phyloP scores from a whole-genome alignment of 2,888 invertebrate genomes.

The Microchrysa polita region DNA sequence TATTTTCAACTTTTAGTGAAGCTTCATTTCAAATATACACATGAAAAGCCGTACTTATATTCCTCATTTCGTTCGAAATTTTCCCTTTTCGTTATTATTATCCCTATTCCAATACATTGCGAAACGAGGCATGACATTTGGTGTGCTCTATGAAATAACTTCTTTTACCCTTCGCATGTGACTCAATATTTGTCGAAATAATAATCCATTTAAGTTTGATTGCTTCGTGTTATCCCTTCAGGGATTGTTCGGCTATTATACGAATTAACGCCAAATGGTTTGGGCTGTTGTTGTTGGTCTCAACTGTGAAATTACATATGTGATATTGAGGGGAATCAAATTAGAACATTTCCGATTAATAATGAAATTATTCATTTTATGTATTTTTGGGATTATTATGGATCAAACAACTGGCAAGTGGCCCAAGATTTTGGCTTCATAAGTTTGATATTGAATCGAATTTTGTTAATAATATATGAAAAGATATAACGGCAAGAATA shows the following conservation, averaged over 20 bases:
- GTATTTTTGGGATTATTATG: constrained; percentile 42
- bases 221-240: constrained; percentile 51
- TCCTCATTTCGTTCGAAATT: background rate
- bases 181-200: constrained; percentile 50
- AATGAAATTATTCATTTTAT: constrained; percentile 44
- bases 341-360: constrained; percentile 39
- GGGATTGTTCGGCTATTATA: constrained; percentile 49
- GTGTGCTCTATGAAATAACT: background rate
- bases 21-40: background rate
- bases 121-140: background rate
- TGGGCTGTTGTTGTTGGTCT: constrained; percentile 25
- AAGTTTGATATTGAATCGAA: too few species aligned
- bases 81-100: background rate
- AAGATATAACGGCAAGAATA: too few species aligned
- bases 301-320: constrained; percentile 24
- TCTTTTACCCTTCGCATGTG: constrained; percentile 36
- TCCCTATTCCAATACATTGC: background rate
- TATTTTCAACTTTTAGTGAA: too few species aligned
- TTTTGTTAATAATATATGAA: too few species aligned
- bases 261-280: constrained; percentile 50
- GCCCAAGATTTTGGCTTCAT: background rate
- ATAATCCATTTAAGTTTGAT: constrained; percentile 52
- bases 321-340: background rate
- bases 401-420: constrained; percentile 33
- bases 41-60: background rate